phyloP scores from a whole-genome alignment of 2,113 vertebrate genomes.

The Eurystomus gularis region DNA sequence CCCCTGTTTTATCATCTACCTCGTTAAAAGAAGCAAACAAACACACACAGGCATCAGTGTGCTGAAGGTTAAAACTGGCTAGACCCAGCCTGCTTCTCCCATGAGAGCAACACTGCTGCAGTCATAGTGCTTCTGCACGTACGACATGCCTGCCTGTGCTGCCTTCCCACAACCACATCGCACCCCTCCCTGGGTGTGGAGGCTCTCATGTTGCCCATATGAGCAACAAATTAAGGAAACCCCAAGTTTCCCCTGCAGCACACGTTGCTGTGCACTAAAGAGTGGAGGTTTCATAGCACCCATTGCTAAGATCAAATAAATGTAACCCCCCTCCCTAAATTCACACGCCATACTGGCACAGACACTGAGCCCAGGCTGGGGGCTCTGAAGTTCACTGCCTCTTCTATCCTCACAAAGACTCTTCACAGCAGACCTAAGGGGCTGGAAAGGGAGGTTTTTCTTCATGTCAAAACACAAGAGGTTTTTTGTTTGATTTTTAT shows the following conservation, averaged over 20 bases:
- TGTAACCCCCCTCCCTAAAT: not conserved
- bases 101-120: not conserved
- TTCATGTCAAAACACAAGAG: not conserved
- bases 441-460: not conserved
- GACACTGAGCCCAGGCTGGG: not conserved
- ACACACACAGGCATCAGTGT: not conserved
- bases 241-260: not conserved
- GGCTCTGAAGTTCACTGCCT: not conserved
- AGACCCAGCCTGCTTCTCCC: not conserved
- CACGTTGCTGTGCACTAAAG: rapidly evolving
- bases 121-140: not conserved
- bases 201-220: not conserved
- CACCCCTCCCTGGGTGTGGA: not conserved
- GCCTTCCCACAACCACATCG: not conserved
- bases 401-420: not conserved
- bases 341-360: rapidly evolving
- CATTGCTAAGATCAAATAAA: not conserved
- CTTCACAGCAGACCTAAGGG: not conserved
- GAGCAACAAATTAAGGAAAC: not conserved
- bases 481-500: not conserved
- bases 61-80: not conserved
- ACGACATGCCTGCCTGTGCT: not conserved
- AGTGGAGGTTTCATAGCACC: not conserved
- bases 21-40: not conserved
- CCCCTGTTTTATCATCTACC: not conserved